Base-by-base conservation (phyloP, 2,888 invertebrate species). In the Eristalis arbustorum region DNA sequence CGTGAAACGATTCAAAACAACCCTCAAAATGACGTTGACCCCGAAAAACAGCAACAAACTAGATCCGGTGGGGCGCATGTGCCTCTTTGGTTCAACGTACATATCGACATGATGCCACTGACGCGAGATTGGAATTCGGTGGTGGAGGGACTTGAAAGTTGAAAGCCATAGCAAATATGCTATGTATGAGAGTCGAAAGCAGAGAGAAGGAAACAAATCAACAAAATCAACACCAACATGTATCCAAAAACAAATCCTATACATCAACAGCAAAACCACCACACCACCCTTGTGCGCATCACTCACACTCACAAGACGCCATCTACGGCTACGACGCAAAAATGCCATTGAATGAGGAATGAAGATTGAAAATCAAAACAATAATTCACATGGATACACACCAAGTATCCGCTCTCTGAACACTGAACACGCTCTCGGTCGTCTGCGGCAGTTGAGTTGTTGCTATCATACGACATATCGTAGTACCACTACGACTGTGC, bases 1-100 rank as follows among this genome's bases (percentile, higher is more conserved):
- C 42, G 68, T 49, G 6, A 75, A 84, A 80, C 71, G 66, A 78
- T 78, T 87, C 78, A 87, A 87, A 90, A 89, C 91, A 91, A 91
- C 91, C 91, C 91, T 91, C 90, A 89, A 91, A 90, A 91, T 91
- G 91, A 91, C 91, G 91, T 91, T 91, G 91, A 91, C 91, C 91
- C 91, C 91, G 90, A 91, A 91, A 90, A 91, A 82, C 74, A 87
- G 75, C 83, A 87, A 87, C 87, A 87, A 87, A 87, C 83, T 83
- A 83, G 78, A 83, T 87, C 75, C 87, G 83, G 87, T 83, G 83
- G 59, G 72, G 87, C 87, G 87, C 87, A 87, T 87, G 87, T 87
- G 87, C 87, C 78, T 78, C 82, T 67, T 74, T 83, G 78, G 74
- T 83, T 87, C 83, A 83, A 83, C 62, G 78, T 79, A 83, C 83